Evolutionary conservation across 2,888 invertebrate species (phyloP).

Genomic region (Sabellastarte sp.): DNA sequence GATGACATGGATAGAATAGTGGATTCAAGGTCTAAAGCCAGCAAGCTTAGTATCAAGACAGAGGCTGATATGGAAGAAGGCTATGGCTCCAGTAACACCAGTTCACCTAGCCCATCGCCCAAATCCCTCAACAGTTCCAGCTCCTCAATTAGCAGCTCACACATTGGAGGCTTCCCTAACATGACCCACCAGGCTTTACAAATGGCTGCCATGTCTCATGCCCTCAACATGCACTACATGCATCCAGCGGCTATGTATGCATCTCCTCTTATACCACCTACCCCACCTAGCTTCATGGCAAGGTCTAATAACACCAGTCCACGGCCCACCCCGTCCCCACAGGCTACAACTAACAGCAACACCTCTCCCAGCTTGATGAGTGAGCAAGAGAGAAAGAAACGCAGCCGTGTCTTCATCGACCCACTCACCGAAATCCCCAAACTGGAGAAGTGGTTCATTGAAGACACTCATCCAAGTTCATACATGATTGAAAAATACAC

Average conservation of each 20-base stretch:
- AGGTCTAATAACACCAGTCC: background rate
- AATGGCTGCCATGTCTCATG: slow-evolving; percentile 31
- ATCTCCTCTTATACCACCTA: background rate
- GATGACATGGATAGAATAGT: background rate
- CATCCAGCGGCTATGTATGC: slow-evolving; percentile 21
- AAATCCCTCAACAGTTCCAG: background rate
- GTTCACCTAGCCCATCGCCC: slow-evolving; percentile 8
- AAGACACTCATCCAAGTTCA: slow-evolving; percentile 98
- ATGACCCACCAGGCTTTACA: slow-evolving; percentile 21
- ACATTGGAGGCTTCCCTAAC: slow-evolving; percentile 5
- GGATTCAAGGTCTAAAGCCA: background rate
- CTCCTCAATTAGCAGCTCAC: background rate
- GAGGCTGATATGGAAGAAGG: background rate
- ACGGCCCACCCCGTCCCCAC: background rate
- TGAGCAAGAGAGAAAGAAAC: slow-evolving; percentile 80
- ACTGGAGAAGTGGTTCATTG: slow-evolving; percentile 80
- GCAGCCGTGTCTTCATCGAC: slow-evolving; percentile 98
- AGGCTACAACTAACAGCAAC: background rate
- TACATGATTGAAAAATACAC: slow-evolving; percentile 97
- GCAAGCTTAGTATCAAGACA: background rate
- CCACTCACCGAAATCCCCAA: slow-evolving; percentile 90
- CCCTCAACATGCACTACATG: slow-evolving; percentile 31
- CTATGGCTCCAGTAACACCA: slow-evolving; percentile 5
- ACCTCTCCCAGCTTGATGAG: slow-evolving; percentile 14
- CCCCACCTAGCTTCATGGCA: background rate